Conservation (phyloP, 2,113 vertebrate species). For the Eidolon helvum region DNA sequence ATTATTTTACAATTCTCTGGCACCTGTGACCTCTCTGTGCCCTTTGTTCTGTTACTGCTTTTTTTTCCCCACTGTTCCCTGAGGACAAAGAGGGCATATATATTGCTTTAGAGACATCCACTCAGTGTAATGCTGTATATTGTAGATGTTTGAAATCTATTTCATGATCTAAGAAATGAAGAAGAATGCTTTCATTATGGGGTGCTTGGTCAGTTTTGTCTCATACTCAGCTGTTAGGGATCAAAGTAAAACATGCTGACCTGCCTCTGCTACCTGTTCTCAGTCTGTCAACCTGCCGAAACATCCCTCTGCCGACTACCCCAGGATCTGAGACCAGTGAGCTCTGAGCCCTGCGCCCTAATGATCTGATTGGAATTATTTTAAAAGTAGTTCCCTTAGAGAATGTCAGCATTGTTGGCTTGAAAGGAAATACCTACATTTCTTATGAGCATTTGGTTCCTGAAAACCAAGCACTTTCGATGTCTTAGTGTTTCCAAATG, state of each 20-base stretch:
- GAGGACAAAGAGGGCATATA: not conserved
- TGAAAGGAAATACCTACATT: not conserved
- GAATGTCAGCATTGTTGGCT: not conserved
- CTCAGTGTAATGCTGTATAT: not conserved
- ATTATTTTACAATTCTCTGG: not conserved
- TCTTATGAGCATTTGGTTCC: slow-evolving; percentile 19
- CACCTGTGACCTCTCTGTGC: not conserved
- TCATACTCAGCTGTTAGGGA: not conserved
- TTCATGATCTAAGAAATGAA: not conserved
- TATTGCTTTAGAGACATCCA: not conserved
- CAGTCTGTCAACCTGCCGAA: not conserved
- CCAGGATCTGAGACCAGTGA: not conserved
- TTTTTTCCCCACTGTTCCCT: not conserved
- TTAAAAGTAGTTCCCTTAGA: not conserved
- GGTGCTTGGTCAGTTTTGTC: not conserved
- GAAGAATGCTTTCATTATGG: not conserved
- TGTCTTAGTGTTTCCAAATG: slow-evolving; percentile 19
- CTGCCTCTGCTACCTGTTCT: not conserved
- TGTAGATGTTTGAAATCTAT: not conserved
- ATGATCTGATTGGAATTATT: not conserved
- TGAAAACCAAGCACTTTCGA: slow-evolving; percentile 2
- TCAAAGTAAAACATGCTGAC: not conserved
- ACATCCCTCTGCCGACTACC: not conserved
- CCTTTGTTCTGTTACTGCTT: not conserved
- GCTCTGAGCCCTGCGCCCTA: not conserved